These are phyloP conservation scores for Kobus ellipsiprymnus DNA, from an alignment of 2,113 vertebrate genomes.

Conservation along the genomic window DNA sequence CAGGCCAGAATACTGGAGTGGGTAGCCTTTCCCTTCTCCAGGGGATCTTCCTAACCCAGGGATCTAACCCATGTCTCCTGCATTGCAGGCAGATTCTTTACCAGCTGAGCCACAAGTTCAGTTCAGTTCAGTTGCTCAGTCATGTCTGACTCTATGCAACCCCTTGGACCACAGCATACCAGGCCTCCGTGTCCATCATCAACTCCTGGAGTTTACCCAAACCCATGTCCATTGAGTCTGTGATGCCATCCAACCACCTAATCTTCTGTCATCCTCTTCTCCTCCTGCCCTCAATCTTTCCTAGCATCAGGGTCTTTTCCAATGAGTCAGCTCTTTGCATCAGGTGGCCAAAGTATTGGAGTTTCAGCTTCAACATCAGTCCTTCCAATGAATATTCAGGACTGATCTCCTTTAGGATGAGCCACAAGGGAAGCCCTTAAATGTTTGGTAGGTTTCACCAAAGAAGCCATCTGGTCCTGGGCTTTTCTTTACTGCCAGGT, in stretches of 20 bases:
- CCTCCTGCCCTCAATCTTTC: neutral
- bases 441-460: neutral
- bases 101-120: no score
- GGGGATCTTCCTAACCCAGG: no score
- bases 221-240: neutral
- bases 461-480: neutral
- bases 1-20: no score
- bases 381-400: neutral
- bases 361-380: neutral
- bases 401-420: neutral
- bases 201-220: neutral
- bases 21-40: no score
- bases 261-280: neutral
- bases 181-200: neutral
- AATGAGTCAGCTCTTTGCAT: neutral
- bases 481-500: neutral
- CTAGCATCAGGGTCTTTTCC: no score
- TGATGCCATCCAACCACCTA: neutral
- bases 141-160: neutral
- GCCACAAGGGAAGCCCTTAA: neutral
- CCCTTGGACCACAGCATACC: rapidly evolving
- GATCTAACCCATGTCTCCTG: no score
- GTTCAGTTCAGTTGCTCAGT: no score
- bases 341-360: neutral
- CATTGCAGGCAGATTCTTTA: no score